These are phyloP conservation scores for Amaurobius ferox DNA, from an alignment of 2,888 invertebrate genomes.

Conservation along the genomic window DNA sequence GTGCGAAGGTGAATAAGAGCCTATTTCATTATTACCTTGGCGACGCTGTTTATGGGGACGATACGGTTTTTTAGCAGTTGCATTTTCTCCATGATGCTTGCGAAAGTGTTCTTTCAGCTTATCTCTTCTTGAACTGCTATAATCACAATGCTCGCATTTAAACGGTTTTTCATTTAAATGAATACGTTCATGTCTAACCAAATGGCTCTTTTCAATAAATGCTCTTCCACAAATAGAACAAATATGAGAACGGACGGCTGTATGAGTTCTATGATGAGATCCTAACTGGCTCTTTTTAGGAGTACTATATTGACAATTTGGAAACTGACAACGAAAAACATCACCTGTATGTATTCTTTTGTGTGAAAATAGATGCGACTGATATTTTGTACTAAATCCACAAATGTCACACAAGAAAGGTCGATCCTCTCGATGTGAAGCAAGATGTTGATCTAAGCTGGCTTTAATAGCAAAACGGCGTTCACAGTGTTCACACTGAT, in stretches of 20 bases:
- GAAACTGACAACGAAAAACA: constrained; percentile 82
- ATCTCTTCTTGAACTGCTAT: constrained; percentile 82
- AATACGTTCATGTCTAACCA: constrained; percentile 83
- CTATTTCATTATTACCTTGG: neutral
- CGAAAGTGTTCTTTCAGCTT: constrained; percentile 82
- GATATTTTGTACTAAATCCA: constrained; percentile 83
- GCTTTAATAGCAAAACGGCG: constrained; percentile 81
- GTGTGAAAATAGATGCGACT: constrained; percentile 83
- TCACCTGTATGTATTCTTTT: constrained; percentile 82
- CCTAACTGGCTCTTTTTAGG: constrained; percentile 83
- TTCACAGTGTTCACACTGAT: constrained; percentile 81
- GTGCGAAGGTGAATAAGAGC: constrained; percentile 17
- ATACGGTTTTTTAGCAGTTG: constrained; percentile 73
- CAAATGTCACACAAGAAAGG: constrained; percentile 83
- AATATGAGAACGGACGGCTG: constrained; percentile 80
- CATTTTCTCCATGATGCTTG: constrained; percentile 78
- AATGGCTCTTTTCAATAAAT: constrained; percentile 84
- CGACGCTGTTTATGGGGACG: constrained; percentile 74
- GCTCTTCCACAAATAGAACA: constrained; percentile 82
- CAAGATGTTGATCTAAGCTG: constrained; percentile 81
- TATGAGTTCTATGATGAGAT: constrained; percentile 82
- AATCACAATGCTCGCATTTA: constrained; percentile 81
- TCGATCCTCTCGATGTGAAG: constrained; percentile 81
- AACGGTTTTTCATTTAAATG: constrained; percentile 83
- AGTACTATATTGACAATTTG: constrained; percentile 82